Percentiles rank a stretch among this genome's conserved stretches.
Evolutionary conservation across 2,888 invertebrate genomes (phyloP).

Genomic region (Brachycybe producta): DNA sequence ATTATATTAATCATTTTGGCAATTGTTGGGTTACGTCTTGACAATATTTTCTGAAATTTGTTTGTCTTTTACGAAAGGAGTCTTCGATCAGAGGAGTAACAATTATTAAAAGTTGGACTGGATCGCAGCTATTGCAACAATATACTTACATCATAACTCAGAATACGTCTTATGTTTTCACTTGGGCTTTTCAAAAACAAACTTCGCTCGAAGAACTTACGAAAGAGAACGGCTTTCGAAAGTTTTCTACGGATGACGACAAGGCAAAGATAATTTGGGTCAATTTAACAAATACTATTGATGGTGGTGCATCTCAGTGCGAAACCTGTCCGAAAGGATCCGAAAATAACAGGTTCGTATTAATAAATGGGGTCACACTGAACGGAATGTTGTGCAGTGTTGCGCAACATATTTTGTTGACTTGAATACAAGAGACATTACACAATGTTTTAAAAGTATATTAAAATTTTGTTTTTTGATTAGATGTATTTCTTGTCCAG

Average conservation of each 20-base stretch:
- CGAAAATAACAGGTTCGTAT: conserved; percentile 28
- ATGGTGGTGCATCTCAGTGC: conserved; percentile 43
- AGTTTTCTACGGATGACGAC: conserved; percentile 29
- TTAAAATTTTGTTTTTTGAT: conserved; percentile 4
- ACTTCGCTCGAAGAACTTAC: conserved; percentile 13
- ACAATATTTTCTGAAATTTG: too few species aligned
- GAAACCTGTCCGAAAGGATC: conserved; percentile 37
- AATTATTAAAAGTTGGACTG: conserved; percentile 36
- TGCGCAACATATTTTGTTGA: too few species aligned
- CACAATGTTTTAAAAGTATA: too few species aligned
- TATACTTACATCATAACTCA: conserved; percentile 32
- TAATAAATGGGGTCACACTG: neutral
- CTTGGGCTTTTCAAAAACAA: conserved; percentile 38
- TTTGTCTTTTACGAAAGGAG: conserved; percentile 30
- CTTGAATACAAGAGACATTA: neutral
- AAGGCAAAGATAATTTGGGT: conserved; percentile 41
- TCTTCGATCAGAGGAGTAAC: conserved; percentile 32
- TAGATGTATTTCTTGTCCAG: conserved; percentile 42
- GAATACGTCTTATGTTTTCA: conserved; percentile 36
- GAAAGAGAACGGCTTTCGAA: too few species aligned
- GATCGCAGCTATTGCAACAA: conserved; percentile 31
- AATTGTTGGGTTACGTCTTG: too few species aligned
- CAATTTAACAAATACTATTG: conserved; percentile 42
- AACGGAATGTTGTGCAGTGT: neutral
- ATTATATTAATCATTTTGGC: too few species aligned